A percentile compares a stretch with the other conserved stretches of the same genome.
Conservation (phyloP, 1,140 invertebrate species). For the Zophobas morio region DNA sequence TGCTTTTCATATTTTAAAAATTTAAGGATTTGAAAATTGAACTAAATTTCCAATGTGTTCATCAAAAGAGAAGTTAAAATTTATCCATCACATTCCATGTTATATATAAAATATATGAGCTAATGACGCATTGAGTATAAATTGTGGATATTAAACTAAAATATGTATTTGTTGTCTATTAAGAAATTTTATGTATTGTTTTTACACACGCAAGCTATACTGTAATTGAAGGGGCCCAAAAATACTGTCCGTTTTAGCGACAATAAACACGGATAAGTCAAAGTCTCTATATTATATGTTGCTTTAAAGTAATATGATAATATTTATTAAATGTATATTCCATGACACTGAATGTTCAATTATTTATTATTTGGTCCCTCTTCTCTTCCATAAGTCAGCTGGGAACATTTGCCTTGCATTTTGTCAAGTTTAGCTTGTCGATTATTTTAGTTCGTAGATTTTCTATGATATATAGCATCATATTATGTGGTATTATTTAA, state of each 20-base stretch:
- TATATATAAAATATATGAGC: slow-evolving; percentile 48
- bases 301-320: slow-evolving; percentile 7
- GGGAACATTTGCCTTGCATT: slow-evolving; percentile 54
- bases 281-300: slow-evolving; percentile 39
- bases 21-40: slow-evolving; percentile 16
- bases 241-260: slow-evolving; percentile 49
- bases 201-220: slow-evolving; percentile 44
- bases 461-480: slow-evolving; percentile 27
- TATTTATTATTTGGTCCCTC: slow-evolving; percentile 34
- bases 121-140: slow-evolving; percentile 43
- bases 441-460: slow-evolving; percentile 26
- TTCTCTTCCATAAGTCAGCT: slow-evolving; percentile 33
- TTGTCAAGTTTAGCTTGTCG: slow-evolving; percentile 47
- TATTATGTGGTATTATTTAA: slow-evolving; percentile 21
- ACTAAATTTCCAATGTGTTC: slow-evolving; percentile 55
- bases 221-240: slow-evolving; percentile 52
- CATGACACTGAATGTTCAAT: slow-evolving; percentile 40
- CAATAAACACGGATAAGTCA: slow-evolving; percentile 52
- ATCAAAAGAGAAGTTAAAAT: slow-evolving; percentile 37
- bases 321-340: slow-evolving; percentile 34
- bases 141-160: slow-evolving; percentile 45
- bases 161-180: slow-evolving; percentile 55
- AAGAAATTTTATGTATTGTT: slow-evolving; percentile 57
- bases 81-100: slow-evolving; percentile 47
- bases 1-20: slow-evolving; percentile 32